A percentile compares a stretch with the other conserved stretches of the same genome.
These are phyloP conservation scores for Hypsopygia costalis DNA, from an alignment of 2,888 invertebrate genomes.

Conservation along the genomic window DNA sequence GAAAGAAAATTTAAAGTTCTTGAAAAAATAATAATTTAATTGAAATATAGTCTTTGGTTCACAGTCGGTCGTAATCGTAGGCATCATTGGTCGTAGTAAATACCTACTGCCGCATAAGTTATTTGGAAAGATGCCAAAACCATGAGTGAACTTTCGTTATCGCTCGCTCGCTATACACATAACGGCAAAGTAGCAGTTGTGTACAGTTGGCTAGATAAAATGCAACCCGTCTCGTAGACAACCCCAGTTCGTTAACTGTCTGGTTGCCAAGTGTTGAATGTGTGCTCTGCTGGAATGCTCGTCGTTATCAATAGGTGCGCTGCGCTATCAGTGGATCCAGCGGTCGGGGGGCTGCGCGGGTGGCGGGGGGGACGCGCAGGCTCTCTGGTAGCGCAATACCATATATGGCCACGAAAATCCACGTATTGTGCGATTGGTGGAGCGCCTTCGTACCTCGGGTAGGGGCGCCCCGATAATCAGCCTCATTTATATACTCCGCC, in stretches of 20 bases:
- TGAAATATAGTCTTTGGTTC: no score
- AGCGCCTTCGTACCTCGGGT: slow-evolving; percentile 68
- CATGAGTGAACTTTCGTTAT: slow-evolving; percentile 25
- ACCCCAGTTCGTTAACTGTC: slow-evolving; percentile 16
- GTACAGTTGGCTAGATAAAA: no score
- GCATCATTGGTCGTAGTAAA: no score
- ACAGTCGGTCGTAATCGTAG: no score
- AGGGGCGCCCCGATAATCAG: slow-evolving; percentile 76
- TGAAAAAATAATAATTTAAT: no score
- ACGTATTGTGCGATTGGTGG: slow-evolving; percentile 83
- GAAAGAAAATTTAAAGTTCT: no score
- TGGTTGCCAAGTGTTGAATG: slow-evolving; percentile 28
- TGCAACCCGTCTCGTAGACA: slow-evolving; percentile 11
- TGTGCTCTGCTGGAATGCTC: slow-evolving; percentile 39
- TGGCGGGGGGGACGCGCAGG: slow-evolving; percentile 60
- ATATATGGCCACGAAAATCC: slow-evolving; percentile 71
- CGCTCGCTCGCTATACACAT: no score
- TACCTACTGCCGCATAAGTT: slow-evolving; percentile 13
- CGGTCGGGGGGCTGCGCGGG: slow-evolving; percentile 35
- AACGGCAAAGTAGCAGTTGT: no score
- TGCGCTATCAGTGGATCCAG: slow-evolving; percentile 41
- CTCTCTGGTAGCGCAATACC: slow-evolving; percentile 81
- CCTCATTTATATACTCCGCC: slow-evolving; percentile 80
- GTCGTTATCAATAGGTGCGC: slow-evolving; percentile 61
- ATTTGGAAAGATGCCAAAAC: slow-evolving; percentile 40